A percentile compares a stretch with the other conserved stretches of the same genome.
These are phyloP conservation scores for Pseudobourletiella spinata DNA, from an alignment of 1,140 invertebrate genomes.

Conservation along the genomic window DNA sequence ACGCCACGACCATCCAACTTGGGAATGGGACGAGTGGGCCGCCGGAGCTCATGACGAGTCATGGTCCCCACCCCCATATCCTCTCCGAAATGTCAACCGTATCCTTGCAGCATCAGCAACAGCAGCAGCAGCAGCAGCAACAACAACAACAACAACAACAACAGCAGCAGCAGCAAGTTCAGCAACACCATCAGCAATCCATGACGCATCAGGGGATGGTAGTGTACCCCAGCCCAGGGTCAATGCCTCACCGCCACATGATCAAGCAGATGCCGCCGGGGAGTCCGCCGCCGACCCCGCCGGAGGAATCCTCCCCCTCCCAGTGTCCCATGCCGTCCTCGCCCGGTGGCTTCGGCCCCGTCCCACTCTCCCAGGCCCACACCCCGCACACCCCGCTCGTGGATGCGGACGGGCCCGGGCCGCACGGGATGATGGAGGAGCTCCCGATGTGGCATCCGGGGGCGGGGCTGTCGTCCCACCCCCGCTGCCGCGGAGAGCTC, in stretches of 20 bases:
- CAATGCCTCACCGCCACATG: constrained; percentile 2
- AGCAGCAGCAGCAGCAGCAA: constrained; percentile 8
- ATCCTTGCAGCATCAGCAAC: constrained; percentile 4
- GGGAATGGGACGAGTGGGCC: not conserved
- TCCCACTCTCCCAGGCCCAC: constrained; percentile 20
- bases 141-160: not conserved
- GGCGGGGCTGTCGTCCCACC: constrained; percentile 41
- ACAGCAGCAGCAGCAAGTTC: not conserved
- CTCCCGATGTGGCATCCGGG: constrained; percentile 48
- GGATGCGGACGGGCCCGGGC: constrained; percentile 9
- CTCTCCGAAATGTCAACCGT: not conserved
- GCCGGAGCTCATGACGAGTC: not conserved
- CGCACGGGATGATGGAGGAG: constrained; percentile 41
- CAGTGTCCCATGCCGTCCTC: constrained; percentile 15
- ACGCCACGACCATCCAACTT: constrained; percentile 1
- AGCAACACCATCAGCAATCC: not conserved
- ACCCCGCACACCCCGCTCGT: constrained; percentile 11
- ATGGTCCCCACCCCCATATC: not conserved
- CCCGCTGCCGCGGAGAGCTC: constrained; percentile 39
- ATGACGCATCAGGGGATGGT: constrained; percentile 10
- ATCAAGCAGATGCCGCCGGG: constrained; percentile 17
- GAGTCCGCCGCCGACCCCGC: constrained; percentile 23
- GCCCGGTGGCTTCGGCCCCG: constrained; percentile 11
- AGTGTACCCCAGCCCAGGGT: not conserved
- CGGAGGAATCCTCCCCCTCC: constrained; percentile 22